Evolutionary conservation across 2,888 invertebrate genomes (phyloP).

Genomic region (Heterodera filipjevi): DNA sequence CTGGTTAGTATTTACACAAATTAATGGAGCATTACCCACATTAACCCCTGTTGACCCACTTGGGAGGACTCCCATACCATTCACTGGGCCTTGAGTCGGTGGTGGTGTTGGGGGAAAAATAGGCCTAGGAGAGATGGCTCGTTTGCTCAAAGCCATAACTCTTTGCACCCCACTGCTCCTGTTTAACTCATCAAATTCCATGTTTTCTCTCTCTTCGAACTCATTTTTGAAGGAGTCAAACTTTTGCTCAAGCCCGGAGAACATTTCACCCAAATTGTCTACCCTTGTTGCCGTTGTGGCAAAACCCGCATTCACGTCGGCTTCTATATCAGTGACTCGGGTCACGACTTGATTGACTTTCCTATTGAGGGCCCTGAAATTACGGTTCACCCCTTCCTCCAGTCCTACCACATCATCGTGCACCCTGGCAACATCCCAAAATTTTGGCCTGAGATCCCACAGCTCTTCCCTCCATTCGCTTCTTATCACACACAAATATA

Average conservation of each 20-base stretch:
- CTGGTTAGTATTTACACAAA: too few relatives aligned
- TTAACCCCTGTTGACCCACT: too few relatives aligned
- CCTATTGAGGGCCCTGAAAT: background rate
- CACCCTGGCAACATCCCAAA: background rate
- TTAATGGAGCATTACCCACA: too few relatives aligned
- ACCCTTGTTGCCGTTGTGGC: background rate
- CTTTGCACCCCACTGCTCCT: background rate
- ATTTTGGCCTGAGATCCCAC: background rate
- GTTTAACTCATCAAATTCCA: background rate
- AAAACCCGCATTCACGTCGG: background rate
- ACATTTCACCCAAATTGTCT: background rate
- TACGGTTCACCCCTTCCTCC: background rate
- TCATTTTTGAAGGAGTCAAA: background rate
- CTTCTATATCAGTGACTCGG: background rate
- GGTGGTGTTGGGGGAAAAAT: background rate
- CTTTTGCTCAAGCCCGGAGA: background rate
- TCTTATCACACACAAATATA: too few relatives aligned
- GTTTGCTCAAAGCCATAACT: too few relatives aligned
- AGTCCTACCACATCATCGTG: background rate
- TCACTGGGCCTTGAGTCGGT: background rate
- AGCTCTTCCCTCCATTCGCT: too few relatives aligned
- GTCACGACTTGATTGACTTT: background rate
- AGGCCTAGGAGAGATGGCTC: background rate
- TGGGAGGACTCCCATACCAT: background rate
- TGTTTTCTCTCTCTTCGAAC: background rate